phyloP scores from a whole-genome alignment of 1,140 invertebrate species.

The Aporrectodea caliginosa region DNA sequence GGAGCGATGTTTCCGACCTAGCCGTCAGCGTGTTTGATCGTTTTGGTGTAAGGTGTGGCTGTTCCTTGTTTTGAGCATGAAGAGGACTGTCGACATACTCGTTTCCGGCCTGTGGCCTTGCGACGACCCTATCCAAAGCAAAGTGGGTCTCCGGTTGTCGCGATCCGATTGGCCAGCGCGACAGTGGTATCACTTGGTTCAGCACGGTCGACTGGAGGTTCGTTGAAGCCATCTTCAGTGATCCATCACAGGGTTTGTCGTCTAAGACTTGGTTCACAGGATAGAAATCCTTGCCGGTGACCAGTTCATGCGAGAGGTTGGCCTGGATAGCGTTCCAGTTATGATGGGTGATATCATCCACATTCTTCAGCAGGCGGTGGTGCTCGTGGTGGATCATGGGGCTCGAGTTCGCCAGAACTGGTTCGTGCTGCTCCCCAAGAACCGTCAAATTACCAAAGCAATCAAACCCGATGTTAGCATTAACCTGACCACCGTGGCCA shows the following conservation, averaged over 20 bases:
- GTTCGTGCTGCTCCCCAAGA: not conserved
- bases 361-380: not conserved
- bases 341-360: not conserved
- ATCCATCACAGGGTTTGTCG: not conserved
- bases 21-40: not conserved
- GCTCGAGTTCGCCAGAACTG: not conserved
- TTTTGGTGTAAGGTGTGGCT: not conserved
- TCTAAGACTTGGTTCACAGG: not conserved
- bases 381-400: not conserved
- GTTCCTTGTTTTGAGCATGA: not conserved
- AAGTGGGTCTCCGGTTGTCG: not conserved
- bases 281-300: not conserved
- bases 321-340: not conserved
- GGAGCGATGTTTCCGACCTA: not conserved
- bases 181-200: constrained; percentile 17
- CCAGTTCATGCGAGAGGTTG: too few relatives aligned
- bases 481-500: too few relatives aligned
- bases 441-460: not conserved
- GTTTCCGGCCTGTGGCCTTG: constrained; percentile 46
- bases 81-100: constrained; percentile 51
- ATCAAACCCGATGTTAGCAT: not conserved
- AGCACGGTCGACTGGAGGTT: not conserved
- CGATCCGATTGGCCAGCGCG: constrained; percentile 17
- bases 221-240: not conserved
- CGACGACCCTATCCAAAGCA: constrained; percentile 28